Percentiles rank a stretch among this genome's conserved stretches.
Evolutionary conservation across 2,113 vertebrate genomes (phyloP).

Genomic region (Oncorhynchus gorbuscha): DNA sequence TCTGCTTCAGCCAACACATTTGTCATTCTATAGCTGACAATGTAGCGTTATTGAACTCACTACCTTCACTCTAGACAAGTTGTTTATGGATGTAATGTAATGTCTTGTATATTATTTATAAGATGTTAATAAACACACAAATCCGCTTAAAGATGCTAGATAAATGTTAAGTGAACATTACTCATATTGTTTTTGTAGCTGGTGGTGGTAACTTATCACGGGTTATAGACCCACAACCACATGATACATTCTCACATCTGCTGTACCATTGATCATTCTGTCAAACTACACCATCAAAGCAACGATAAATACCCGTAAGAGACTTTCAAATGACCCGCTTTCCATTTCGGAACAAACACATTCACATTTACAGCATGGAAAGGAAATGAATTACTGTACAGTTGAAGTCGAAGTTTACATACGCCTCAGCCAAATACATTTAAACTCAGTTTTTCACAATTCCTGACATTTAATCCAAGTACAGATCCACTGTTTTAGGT

Average conservation of each 20-base stretch:
- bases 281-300: background rate
- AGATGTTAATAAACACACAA: background rate
- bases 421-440: too few species aligned
- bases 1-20: too few species aligned
- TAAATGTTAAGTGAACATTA: background rate
- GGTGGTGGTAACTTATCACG: background rate
- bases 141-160: background rate
- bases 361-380: constrained; percentile 44
- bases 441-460: too few species aligned
- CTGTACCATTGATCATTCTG: background rate
- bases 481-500: too few species aligned
- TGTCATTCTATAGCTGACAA: too few species aligned
- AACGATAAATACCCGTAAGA: background rate
- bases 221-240: background rate
- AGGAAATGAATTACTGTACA: constrained; percentile 33
- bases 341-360: constrained; percentile 55
- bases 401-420: too few species aligned
- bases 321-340: constrained; percentile 24
- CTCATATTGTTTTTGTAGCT: background rate
- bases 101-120: background rate
- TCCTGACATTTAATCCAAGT: too few species aligned
- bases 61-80: too few species aligned
- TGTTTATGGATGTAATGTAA: too few species aligned
- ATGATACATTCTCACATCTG: too few species aligned
- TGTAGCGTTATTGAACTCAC: too few species aligned